Conservation (phyloP, 2,888 invertebrate species). For the Eupeodes luniger region DNA sequence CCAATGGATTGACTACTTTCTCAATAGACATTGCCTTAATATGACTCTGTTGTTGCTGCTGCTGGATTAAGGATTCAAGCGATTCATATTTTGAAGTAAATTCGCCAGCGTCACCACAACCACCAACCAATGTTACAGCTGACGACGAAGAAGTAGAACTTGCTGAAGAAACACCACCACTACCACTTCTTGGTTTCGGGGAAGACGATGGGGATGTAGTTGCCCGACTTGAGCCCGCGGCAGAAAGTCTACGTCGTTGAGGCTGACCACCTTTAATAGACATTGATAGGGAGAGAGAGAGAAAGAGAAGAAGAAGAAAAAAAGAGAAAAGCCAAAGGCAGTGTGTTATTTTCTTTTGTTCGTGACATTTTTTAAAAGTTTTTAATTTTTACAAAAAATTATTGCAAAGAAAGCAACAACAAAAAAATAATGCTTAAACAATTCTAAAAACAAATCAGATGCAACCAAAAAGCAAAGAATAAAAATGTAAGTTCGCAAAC, state of each 20-base stretch:
- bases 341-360: conserved; percentile 84
- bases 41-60: conserved; percentile 42
- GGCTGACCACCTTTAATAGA: conserved; percentile 77
- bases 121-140: conserved; percentile 53
- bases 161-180: conserved; percentile 69
- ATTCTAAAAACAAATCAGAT: conserved; percentile 65
- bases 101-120: conserved; percentile 41
- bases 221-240: conserved; percentile 76
- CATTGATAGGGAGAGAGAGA: conserved; percentile 77
- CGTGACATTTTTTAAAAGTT: conserved; percentile 71
- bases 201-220: conserved; percentile 70
- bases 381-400: conserved; percentile 45
- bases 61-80: conserved; percentile 66
- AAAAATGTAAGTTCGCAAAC: conserved; percentile 65
- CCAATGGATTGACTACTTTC: conserved; percentile 90
- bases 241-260: conserved; percentile 78
- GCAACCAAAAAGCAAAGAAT: conserved; percentile 66
- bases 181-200: conserved; percentile 67
- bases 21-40: conserved; percentile 79
- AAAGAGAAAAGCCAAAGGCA: conserved; percentile 92
- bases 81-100: conserved; percentile 74
- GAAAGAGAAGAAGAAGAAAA: conserved; percentile 79
- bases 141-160: conserved; percentile 60
- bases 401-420: conserved; percentile 65
- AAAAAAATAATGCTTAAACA: conserved; percentile 67